These are phyloP conservation scores for Desoria tigrina DNA, from an alignment of 2,888 invertebrate species.

Conservation along the genomic window DNA sequence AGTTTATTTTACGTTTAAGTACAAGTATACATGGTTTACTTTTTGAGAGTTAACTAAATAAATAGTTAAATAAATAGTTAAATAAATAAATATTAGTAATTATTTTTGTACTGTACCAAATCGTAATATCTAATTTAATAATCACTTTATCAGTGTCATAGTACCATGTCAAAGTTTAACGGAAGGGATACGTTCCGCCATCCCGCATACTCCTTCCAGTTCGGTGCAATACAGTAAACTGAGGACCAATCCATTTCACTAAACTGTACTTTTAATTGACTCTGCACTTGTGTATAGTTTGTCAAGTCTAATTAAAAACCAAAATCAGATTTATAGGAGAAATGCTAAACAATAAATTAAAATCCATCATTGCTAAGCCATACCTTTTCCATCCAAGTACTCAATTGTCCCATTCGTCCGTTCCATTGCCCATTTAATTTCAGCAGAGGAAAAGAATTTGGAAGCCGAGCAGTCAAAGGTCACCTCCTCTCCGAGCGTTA, in stretches of 20 bases:
- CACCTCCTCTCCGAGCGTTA: conserved; percentile 34
- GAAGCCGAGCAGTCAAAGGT: conserved; percentile 35
- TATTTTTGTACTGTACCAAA: too few species aligned
- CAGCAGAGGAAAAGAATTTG: conserved; percentile 33
- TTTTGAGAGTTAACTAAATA: too few species aligned
- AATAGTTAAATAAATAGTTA: too few species aligned
- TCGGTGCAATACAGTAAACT: conserved; percentile 40
- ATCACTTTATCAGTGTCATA: too few species aligned
- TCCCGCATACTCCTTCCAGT: conserved; percentile 44
- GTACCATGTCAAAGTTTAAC: conserved; percentile 11
- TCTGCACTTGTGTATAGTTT: conserved; percentile 26
- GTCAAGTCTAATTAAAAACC: conserved; percentile 26
- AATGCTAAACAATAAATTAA: not conserved
- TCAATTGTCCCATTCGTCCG: conserved; percentile 34
- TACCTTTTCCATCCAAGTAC: conserved; percentile 33
- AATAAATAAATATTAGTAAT: too few species aligned
- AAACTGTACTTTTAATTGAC: conserved; percentile 28
- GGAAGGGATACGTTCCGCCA: conserved; percentile 44
- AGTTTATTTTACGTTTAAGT: too few species aligned
- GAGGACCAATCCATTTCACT: conserved; percentile 33
- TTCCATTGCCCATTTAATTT: conserved; percentile 40
- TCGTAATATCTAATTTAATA: too few species aligned
- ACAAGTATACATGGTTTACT: too few species aligned
- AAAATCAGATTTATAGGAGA: not conserved
- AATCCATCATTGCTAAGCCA: not conserved